These are phyloP conservation scores for Lamellibrachia luymesi DNA, from an alignment of 1,140 invertebrate genomes.

Conservation along the genomic window DNA sequence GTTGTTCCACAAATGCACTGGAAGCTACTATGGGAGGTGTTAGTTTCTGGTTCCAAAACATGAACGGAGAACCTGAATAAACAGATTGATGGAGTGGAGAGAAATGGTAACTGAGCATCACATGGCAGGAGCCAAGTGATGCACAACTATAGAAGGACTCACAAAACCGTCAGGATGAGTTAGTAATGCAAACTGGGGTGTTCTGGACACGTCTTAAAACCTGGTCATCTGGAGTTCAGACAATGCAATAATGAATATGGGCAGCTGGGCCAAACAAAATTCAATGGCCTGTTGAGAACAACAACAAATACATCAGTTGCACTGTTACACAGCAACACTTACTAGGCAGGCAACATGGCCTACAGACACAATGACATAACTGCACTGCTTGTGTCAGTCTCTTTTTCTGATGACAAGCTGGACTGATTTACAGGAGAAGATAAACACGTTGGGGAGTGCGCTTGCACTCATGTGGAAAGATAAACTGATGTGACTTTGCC, in stretches of 20 bases:
- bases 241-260: too few species aligned
- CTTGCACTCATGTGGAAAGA: neutral
- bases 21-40: neutral
- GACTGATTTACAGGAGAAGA: neutral
- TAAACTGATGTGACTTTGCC: neutral
- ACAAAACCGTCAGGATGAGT: neutral
- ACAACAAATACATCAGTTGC: too few species aligned
- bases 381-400: neutral
- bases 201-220: too few species aligned
- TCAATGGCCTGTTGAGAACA: too few species aligned
- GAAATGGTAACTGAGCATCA: too few species aligned
- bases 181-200: neutral
- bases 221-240: too few species aligned
- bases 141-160: neutral
- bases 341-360: too few species aligned
- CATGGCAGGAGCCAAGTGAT: neutral
- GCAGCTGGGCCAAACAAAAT: too few species aligned
- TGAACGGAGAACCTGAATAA: neutral
- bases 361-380: too few species aligned
- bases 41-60: neutral
- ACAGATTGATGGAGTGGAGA: neutral
- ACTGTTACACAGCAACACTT: too few species aligned
- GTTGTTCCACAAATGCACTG: neutral
- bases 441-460: neutral
- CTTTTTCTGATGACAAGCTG: neutral